phyloP scores from a whole-genome alignment of 64 coral and sea anemone genomes.

The Actinia tenebrosa region DNA sequence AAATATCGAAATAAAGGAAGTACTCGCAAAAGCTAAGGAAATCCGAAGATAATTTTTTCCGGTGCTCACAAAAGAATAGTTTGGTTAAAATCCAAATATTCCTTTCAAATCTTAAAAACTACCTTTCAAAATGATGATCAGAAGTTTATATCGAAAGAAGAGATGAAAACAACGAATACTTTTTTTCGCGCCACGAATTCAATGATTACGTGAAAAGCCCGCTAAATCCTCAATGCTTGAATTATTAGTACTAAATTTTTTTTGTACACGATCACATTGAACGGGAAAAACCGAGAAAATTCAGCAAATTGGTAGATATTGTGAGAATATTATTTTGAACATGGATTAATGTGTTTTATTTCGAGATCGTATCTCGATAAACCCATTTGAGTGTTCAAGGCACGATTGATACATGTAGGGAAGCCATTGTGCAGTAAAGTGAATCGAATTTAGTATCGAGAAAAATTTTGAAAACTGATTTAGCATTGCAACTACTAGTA shows the following conservation, averaged over 20 bases:
- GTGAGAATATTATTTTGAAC: not conserved
- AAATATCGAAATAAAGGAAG: not conserved
- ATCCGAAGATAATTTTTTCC: not conserved
- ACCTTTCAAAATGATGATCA: not conserved
- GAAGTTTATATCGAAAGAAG: not conserved
- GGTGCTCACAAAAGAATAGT: not conserved
- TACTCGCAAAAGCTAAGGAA: not conserved
- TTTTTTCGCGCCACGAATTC: not conserved
- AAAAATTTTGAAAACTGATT: not conserved
- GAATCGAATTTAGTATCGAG: not conserved
- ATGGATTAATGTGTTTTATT: not conserved
- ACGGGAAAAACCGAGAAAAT: not conserved
- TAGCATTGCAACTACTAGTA: not conserved
- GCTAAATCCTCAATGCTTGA: not conserved
- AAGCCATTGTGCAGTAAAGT: slow-evolving; percentile 1
- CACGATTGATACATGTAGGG: not conserved
- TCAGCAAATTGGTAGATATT: not conserved
- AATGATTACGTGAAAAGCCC: not conserved
- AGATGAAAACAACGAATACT: not conserved
- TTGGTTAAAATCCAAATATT: not conserved
- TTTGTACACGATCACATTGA: not conserved
- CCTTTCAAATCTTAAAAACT: not conserved
- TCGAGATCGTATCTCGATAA: not conserved
- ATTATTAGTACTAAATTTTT: not conserved
- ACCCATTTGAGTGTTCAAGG: not conserved